Percentiles rank a stretch among this genome's conserved stretches.
Evolutionary conservation across 2,797 vertebrate species (phyloP).

Genomic region (Galaxias olidus): DNA sequence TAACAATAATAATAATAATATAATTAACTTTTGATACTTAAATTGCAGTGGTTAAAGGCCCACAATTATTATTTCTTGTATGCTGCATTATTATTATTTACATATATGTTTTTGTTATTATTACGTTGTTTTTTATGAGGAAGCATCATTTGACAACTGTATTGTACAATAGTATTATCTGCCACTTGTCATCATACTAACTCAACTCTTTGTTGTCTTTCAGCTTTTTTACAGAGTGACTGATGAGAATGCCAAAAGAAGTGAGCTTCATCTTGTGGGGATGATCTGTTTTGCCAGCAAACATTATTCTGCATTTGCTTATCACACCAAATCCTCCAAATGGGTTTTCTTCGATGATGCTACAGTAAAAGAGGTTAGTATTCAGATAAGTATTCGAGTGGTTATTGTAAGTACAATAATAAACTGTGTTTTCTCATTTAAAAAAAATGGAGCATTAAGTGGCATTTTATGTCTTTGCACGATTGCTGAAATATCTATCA

Average conservation of each 20-base stretch:
- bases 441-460: too few relatives aligned
- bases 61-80: too few relatives aligned
- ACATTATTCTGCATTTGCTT: conserved; percentile 97
- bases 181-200: background rate
- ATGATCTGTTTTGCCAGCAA: conserved; percentile 98
- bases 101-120: too few relatives aligned
- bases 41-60: too few relatives aligned
- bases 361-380: conserved; percentile 93
- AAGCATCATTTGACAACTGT: too few relatives aligned
- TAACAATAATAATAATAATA: too few relatives aligned
- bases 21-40: too few relatives aligned
- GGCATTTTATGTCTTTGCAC: too few relatives aligned
- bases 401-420: background rate
- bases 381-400: conserved; percentile 25
- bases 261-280: conserved; percentile 93
- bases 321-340: conserved; percentile 95
- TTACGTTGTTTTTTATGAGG: too few relatives aligned
- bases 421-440: too few relatives aligned
- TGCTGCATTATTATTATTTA: too few relatives aligned
- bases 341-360: conserved; percentile 99
- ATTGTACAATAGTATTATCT: background rate
- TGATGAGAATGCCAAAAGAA: conserved; percentile 93
- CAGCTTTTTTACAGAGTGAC: conserved; percentile 96
- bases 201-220: conserved; percentile 21
- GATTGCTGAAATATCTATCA: background rate